These are phyloP conservation scores for Melanotaenia boesemani DNA, from an alignment of 2,797 vertebrate species.

Conservation along the genomic window DNA sequence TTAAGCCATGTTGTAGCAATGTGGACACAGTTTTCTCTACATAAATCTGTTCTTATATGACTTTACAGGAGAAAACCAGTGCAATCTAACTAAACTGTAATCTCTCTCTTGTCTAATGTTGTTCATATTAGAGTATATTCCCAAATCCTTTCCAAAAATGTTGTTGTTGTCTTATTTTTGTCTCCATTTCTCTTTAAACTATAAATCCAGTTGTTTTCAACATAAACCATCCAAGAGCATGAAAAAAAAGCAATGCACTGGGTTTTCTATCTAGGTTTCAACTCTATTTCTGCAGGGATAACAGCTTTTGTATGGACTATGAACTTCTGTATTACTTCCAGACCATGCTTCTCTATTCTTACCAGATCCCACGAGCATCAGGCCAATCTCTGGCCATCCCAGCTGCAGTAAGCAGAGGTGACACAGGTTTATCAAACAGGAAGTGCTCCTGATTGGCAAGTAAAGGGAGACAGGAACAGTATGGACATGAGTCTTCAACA, in stretches of 20 bases:
- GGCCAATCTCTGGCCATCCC: constrained; percentile 97
- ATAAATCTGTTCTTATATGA: background rate
- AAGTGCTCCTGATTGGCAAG: constrained; percentile 89
- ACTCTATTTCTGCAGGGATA: background rate
- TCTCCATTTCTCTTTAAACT: background rate
- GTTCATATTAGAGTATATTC: background rate
- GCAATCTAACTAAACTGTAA: constrained; percentile 10
- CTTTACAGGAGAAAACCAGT: constrained; percentile 2
- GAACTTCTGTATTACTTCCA: constrained; percentile 12
- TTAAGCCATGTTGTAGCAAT: background rate
- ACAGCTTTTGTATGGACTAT: background rate
- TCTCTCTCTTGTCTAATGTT: constrained; percentile 1
- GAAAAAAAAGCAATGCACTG: background rate
- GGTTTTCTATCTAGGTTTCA: background rate
- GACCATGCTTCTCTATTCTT: constrained; percentile 38
- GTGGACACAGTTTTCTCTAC: background rate
- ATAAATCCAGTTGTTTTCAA: background rate
- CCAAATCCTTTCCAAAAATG: background rate
- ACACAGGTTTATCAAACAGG: constrained; percentile 96
- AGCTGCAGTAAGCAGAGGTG: constrained; percentile 91
- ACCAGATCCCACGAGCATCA: constrained; percentile 91
- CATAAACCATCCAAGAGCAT: background rate
- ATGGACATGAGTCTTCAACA: constrained; percentile 22
- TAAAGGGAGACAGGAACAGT: constrained; percentile 44
- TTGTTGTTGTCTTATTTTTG: background rate